Base-by-base conservation (phyloP, 2,797 vertebrate species). In the Poeciliopsis paucimaculata region DNA sequence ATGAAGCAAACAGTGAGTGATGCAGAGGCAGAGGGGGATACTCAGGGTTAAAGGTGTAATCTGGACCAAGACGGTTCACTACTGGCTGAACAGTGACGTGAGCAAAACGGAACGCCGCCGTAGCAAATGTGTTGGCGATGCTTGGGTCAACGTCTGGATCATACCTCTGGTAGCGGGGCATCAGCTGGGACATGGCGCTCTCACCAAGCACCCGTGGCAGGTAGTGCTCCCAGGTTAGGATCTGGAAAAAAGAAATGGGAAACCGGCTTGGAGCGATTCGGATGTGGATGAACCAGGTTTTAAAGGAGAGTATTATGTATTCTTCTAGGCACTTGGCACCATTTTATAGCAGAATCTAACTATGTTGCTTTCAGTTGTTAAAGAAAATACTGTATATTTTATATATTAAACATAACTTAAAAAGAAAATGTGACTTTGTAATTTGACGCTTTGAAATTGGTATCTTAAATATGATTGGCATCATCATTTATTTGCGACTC, bases 181-280 rank as follows among this genome's bases (percentile, higher is more conserved):
- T 90, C 75, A 94, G 90, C n/a, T 20, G 60, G 53, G 90, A 82
- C 77, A 77, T 81, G 73, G 89, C 79, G 0, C 49, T 83, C 73
- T 90, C 89, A 31, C 96, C 95, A 2, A 96, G 92, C 68, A 97
- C 83, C 75, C 83, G 92, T 0, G 95, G 96, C 57, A 96, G 76
- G 64, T 96, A 96, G 81, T 95, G 93, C 51, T 95, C 93, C 94
- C 93, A 96, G 1, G 94, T 96, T 62, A 96, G 84, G 82, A 96
- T 91, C 95, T 96, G 81, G 68, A 78, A 79, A 20, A 39, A 46
- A 23, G n/a, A 68, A 73, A 41, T 28, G 11, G 7, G 20, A 7
- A 71, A 45, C 34, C 9, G 4, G 2, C 26, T 16, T 36, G 28
- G n/a, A 11, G 28, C 5, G 46, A 81, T 23, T 55, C 13, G 18